These are phyloP conservation scores for Corvus hawaiiensis DNA, from an alignment of 2,113 vertebrate genomes.

Conservation along the genomic window DNA sequence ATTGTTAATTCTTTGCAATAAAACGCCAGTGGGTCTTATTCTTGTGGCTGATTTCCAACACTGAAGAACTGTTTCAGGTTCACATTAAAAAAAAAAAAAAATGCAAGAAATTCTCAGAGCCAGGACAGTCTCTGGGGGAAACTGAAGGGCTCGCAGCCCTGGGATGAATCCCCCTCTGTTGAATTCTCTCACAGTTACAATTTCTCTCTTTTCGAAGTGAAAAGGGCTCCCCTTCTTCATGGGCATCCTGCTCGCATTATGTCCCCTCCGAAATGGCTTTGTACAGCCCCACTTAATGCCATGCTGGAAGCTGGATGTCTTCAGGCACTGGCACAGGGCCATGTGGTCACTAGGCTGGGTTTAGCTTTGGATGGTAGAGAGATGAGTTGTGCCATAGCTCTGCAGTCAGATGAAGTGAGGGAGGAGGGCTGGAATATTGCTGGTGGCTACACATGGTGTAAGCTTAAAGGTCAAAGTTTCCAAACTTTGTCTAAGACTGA, in stretches of 20 bases:
- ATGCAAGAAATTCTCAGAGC: neutral
- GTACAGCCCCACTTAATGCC: rapidly evolving
- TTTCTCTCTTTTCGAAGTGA: neutral
- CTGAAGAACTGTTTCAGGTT: slow-evolving; percentile 15
- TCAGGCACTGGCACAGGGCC: neutral
- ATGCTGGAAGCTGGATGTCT: neutral
- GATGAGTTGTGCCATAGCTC: neutral
- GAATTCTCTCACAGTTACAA: neutral
- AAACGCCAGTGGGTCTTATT: neutral
- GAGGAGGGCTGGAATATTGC: neutral
- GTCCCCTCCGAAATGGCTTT: neutral
- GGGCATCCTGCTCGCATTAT: rapidly evolving
- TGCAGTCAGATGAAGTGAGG: neutral
- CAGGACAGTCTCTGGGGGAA: neutral
- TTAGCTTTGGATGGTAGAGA: neutral
- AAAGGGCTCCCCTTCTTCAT: neutral
- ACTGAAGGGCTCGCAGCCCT: neutral
- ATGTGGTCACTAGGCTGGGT: rapidly evolving
- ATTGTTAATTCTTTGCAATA: slow-evolving; percentile 15
- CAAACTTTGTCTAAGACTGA: neutral
- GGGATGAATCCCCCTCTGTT: neutral
- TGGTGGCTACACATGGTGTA: rapidly evolving
- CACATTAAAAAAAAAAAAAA: neutral
- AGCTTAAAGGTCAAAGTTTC: neutral
- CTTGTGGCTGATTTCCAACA: neutral